phyloP scores from a whole-genome alignment of 2,113 vertebrate genomes.

The Tragulus kanchil region DNA sequence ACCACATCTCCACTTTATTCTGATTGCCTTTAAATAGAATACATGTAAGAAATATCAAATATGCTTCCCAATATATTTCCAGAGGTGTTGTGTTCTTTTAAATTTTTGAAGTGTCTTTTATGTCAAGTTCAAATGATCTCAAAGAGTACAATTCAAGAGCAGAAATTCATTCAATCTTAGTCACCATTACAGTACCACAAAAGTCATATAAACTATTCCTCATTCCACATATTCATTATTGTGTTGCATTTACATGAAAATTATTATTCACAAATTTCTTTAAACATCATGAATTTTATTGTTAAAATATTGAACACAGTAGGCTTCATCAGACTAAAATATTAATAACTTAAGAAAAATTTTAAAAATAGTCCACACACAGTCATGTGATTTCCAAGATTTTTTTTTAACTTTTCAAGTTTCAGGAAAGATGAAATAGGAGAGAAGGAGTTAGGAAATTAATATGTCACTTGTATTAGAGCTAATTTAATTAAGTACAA shows the following conservation, averaged over 20 bases:
- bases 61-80: background rate
- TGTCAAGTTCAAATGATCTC: background rate
- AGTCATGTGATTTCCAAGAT: background rate
- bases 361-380: accelerated
- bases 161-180: background rate
- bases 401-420: slow-evolving; percentile 41
- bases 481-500: slow-evolving; percentile 58
- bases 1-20: background rate
- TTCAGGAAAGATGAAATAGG: slow-evolving; percentile 23
- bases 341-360: background rate
- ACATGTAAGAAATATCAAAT: background rate
- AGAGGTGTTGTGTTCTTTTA: background rate
- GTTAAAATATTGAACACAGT: background rate
- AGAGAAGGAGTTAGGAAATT: slow-evolving; percentile 59
- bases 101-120: background rate
- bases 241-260: background rate
- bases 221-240: background rate
- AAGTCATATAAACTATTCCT: background rate
- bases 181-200: background rate
- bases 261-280: background rate
- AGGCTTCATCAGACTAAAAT: slow-evolving; percentile 25
- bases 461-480: slow-evolving; percentile 67
- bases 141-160: background rate
- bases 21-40: background rate
- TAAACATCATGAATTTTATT: background rate